Evolutionary conservation across 2,113 vertebrate genomes (phyloP).

Genomic region (Melanerpes aurifrons): DNA sequence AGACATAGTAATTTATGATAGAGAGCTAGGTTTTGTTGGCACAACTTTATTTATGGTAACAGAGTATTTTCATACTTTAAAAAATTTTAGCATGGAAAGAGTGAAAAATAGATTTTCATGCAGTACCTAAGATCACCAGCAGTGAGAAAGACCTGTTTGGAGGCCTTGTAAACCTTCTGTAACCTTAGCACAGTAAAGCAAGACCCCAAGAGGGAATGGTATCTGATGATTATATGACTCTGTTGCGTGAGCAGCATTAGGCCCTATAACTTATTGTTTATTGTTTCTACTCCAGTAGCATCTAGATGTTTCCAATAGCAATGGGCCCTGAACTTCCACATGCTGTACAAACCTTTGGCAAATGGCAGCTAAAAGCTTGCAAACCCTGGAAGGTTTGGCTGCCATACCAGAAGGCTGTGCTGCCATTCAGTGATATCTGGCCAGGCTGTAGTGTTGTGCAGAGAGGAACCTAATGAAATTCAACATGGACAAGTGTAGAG

Average conservation of each 20-base stretch:
- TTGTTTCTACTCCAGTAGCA: background rate
- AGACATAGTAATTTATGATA: slow-evolving; percentile 48
- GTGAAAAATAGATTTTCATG: background rate
- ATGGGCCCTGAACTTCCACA: background rate
- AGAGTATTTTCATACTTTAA: slow-evolving; percentile 41
- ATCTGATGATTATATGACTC: background rate
- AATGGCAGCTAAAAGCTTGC: background rate
- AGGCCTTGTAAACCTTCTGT: background rate
- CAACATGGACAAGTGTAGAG: too few relatives aligned
- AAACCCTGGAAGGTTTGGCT: background rate
- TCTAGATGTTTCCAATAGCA: background rate
- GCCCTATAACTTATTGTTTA: background rate
- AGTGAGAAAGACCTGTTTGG: background rate
- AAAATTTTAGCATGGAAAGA: background rate
- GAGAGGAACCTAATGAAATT: too few relatives aligned
- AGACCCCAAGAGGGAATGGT: background rate
- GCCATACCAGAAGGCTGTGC: too few relatives aligned
- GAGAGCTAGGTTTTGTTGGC: slow-evolving; percentile 16
- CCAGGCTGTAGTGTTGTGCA: too few relatives aligned
- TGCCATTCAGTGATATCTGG: too few relatives aligned
- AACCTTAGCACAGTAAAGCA: background rate
- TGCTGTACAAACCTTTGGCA: background rate
- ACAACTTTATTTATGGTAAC: slow-evolving; percentile 22
- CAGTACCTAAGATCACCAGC: background rate
- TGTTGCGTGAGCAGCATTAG: background rate